phyloP scores from a whole-genome alignment of 2,797 vertebrate species.

The Zalophus californianus region DNA sequence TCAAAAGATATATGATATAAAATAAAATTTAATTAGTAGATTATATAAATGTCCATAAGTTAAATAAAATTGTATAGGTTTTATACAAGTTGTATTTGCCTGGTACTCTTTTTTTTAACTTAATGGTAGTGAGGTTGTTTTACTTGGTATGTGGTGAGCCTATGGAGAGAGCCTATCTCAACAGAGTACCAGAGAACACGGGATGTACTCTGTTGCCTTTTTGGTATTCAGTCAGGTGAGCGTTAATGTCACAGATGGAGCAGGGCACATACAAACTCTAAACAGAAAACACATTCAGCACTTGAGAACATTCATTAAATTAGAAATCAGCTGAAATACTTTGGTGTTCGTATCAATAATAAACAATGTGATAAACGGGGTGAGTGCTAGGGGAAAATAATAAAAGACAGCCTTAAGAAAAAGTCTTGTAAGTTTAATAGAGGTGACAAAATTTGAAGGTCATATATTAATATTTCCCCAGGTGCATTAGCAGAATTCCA shows the following conservation, averaged over 20 bases:
- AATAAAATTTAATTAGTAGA: neutral
- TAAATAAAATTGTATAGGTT: neutral
- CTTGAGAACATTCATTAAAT: neutral
- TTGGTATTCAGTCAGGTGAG: neutral
- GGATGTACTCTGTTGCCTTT: neutral
- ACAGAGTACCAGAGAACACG: rapidly evolving
- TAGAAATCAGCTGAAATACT: neutral
- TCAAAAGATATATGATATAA: neutral
- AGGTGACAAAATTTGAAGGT: neutral
- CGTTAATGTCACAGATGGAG: neutral
- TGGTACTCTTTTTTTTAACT: neutral
- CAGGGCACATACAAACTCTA: neutral
- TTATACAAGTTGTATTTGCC: neutral
- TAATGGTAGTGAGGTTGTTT: neutral
- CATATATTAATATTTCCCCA: neutral
- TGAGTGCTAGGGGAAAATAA: neutral
- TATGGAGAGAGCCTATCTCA: neutral
- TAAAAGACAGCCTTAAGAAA: neutral
- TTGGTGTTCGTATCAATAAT: neutral
- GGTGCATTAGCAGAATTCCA: neutral
- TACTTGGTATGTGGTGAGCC: neutral
- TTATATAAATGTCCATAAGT: neutral
- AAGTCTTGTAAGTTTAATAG: neutral
- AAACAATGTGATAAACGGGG: neutral
- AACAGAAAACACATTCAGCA: neutral